Base-by-base conservation (phyloP, 1,140 invertebrate species). In the Ptiloglossa arizonensis region DNA sequence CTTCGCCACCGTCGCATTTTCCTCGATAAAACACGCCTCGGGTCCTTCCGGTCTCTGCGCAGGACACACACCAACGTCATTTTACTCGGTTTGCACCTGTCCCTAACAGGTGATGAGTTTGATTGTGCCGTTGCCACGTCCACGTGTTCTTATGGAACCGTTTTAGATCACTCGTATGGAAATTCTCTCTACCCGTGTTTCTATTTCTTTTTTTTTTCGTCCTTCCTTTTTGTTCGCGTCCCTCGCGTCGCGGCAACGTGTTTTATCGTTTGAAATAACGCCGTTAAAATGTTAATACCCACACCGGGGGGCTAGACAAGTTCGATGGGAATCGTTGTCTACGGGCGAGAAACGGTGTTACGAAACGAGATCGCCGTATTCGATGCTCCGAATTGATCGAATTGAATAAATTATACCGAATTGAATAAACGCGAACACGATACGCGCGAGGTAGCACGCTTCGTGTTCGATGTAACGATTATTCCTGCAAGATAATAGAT, bases 91-190 rank as follows among this genome's bases (percentile, higher is more conserved):
- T 35, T 8, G 38, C 73, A 76, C 64, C 73, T 76, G 73, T 48
- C 64, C 54, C 22, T 11, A 76, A 76, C 73, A 76, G 73, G 73
- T 76, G 73, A 76, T 3, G 54, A 69, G 64, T 48, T n/a, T 46
- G 62, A 66, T 66, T 27, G 22, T 48, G 22, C 52, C 22, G 22
- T 62, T 50, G 69, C 19, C 41, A 24, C 27, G 4, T 44, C 46
- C 50, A 56, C 73, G 54, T 69, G 73, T 27, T 5, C 41, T 22
- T 8, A 22, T n/a, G 52, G 32, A 59, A 76, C 22, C 15, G 19
- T 57, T 68, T 29, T 35, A 24, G 22, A 24, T 41, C 38, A 11
- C 5, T 8, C 41, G 41, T 41, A 41, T 41, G 41, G 41, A 41
- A 41, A 41, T 41, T 11, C n/a, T n/a, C n/a, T 11, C 5, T 41